These are phyloP conservation scores for Phaonia tiefii DNA, from an alignment of 2,888 invertebrate genomes.

Conservation along the genomic window DNA sequence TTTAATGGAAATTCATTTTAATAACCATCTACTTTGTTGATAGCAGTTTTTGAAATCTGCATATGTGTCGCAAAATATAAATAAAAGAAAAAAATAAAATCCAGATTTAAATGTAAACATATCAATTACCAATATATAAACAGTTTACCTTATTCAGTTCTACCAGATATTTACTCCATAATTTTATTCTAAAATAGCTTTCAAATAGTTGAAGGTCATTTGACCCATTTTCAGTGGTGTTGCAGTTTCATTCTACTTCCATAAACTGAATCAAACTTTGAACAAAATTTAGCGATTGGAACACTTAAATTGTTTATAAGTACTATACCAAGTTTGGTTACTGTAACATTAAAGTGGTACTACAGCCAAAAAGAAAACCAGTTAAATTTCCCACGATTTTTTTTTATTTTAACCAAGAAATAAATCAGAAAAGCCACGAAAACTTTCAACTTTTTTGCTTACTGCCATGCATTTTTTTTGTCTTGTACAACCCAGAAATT, in stretches of 20 bases:
- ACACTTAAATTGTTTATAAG: conserved; percentile 16
- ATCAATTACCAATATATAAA: too few relatives aligned
- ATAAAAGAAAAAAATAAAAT: too few relatives aligned
- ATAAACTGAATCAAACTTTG: conserved; percentile 1
- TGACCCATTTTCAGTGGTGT: conserved; percentile 30
- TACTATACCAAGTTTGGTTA: conserved; percentile 7
- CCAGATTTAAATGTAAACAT: too few relatives aligned
- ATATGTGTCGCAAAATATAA: too few relatives aligned
- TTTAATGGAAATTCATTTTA: too few relatives aligned
- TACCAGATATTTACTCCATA: neutral
- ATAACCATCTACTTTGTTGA: too few relatives aligned
- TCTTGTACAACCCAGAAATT: conserved; percentile 1
- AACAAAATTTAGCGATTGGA: conserved; percentile 8
- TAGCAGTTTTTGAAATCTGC: too few relatives aligned
- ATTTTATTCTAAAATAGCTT: neutral
- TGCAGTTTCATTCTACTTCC: neutral
- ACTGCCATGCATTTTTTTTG: conserved; percentile 56
- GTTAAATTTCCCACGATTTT: conserved; percentile 72
- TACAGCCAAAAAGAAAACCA: conserved; percentile 69
- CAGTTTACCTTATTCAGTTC: too few relatives aligned
- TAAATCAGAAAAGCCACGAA: conserved; percentile 29
- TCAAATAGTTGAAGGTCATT: conserved; percentile 55
- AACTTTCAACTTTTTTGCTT: conserved; percentile 51
- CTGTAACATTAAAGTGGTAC: conserved; percentile 46
- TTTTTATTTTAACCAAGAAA: conserved; percentile 34